Evolutionary conservation across 2,113 vertebrate genomes (phyloP).

Genomic region (Upupa epops): DNA sequence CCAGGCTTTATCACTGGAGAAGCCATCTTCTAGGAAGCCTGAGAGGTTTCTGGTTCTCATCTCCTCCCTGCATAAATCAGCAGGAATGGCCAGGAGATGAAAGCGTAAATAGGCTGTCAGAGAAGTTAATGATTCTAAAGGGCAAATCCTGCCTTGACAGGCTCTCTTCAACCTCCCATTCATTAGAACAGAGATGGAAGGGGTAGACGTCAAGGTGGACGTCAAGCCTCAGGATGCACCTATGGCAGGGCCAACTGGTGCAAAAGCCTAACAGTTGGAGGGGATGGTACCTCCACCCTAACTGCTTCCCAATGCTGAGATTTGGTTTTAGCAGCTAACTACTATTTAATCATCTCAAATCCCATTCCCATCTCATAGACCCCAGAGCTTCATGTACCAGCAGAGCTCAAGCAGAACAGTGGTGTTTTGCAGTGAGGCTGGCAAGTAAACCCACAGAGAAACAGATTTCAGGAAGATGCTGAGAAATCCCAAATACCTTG

Average conservation of each 20-base stretch:
- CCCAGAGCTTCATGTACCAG: fast-evolving
- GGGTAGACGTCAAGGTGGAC: fast-evolving
- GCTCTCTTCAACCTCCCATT: neutral
- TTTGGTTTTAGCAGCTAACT: neutral
- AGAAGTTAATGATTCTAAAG: neutral
- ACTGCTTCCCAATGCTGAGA: neutral
- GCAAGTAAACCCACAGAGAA: fast-evolving
- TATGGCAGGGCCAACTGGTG: neutral
- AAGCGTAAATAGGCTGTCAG: neutral
- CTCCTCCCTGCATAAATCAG: constrained; percentile 3
- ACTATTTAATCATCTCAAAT: neutral
- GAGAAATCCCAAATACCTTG: neutral
- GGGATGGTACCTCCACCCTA: neutral
- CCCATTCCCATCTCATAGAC: neutral
- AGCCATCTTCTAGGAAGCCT: neutral
- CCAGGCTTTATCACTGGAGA: neutral
- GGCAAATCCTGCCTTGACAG: neutral
- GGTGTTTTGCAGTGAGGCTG: neutral
- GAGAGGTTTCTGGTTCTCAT: neutral
- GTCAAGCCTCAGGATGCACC: neutral
- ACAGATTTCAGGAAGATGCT: neutral
- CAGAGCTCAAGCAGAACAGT: neutral
- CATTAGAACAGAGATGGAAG: neutral
- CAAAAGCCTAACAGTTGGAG: fast-evolving
- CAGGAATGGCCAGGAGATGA: neutral